Percentiles rank a stretch among this genome's conserved stretches.
These are phyloP conservation scores for Brassicogethes aeneus DNA, from an alignment of 2,888 invertebrate genomes.

Conservation along the genomic window DNA sequence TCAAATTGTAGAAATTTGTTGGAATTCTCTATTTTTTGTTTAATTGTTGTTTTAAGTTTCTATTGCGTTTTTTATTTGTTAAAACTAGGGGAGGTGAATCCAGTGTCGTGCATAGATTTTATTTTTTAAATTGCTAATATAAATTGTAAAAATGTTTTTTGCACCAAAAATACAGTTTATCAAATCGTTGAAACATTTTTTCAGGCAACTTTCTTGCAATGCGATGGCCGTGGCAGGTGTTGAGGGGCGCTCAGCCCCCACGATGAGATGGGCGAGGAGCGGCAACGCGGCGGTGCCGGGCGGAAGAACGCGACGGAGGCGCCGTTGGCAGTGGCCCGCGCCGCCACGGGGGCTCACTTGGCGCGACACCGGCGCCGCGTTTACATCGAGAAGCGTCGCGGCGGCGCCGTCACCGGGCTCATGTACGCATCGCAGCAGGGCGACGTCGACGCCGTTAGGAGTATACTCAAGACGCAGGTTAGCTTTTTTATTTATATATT, in stretches of 20 bases:
- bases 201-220: too few species aligned
- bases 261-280: slow-evolving; percentile 4
- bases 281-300: slow-evolving; percentile 11
- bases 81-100: too few species aligned
- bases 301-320: slow-evolving; percentile 17
- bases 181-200: too few species aligned
- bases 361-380: slow-evolving; percentile 10
- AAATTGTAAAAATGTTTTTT: too few species aligned
- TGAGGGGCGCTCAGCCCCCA: background rate
- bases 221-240: background rate
- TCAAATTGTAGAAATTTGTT: too few species aligned
- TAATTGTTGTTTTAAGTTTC: too few species aligned
- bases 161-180: too few species aligned
- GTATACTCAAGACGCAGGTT: slow-evolving; percentile 67
- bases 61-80: too few species aligned
- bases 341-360: slow-evolving; percentile 10
- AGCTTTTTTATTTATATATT: slow-evolving; percentile 35
- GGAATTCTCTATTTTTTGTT: too few species aligned
- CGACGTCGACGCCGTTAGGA: slow-evolving; percentile 66
- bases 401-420: slow-evolving; percentile 66
- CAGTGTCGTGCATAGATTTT: too few species aligned
- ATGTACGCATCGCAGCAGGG: slow-evolving; percentile 91
- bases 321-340: slow-evolving; percentile 6
- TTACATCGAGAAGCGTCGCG: slow-evolving; percentile 7
- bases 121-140: too few species aligned